These are phyloP conservation scores for Lasiurus borealis DNA, from an alignment of 2,113 vertebrate species.

Conservation along the genomic window DNA sequence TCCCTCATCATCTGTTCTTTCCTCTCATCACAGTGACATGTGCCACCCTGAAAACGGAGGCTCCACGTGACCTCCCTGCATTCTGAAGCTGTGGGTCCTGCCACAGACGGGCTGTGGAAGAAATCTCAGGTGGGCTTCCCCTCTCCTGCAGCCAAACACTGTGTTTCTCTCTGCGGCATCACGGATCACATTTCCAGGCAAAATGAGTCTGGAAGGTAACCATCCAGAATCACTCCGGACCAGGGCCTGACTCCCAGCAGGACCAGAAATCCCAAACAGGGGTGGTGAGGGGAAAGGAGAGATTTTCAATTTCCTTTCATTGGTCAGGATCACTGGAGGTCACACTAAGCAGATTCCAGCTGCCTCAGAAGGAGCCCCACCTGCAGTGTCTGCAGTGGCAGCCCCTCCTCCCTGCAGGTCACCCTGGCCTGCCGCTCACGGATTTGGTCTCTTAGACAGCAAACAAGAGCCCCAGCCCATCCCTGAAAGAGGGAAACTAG, in stretches of 20 bases:
- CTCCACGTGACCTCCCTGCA: too few relatives aligned
- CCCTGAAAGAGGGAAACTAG: neutral
- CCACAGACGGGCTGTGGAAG: neutral
- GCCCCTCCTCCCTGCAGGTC: accelerated
- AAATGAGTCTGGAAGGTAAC: neutral
- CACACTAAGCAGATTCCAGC: too few relatives aligned
- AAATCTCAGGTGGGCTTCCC: neutral
- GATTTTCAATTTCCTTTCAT: neutral
- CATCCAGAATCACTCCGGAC: neutral
- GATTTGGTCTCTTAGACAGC: neutral
- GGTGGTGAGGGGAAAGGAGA: neutral
- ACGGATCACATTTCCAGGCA: neutral
- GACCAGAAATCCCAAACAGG: neutral
- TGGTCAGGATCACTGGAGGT: neutral
- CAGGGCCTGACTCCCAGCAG: neutral
- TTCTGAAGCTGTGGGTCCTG: neutral
- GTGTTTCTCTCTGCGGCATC: neutral
- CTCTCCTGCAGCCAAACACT: neutral
- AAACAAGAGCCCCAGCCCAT: neutral
- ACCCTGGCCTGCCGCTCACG: neutral
- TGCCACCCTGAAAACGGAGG: neutral
- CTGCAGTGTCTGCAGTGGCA: neutral
- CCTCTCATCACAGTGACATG: neutral
- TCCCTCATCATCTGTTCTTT: neutral
- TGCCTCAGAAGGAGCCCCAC: neutral